A percentile compares a stretch with the other conserved stretches of the same genome.
phyloP scores from a whole-genome alignment of 1,140 invertebrate species.

The Portunus trituberculatus region DNA sequence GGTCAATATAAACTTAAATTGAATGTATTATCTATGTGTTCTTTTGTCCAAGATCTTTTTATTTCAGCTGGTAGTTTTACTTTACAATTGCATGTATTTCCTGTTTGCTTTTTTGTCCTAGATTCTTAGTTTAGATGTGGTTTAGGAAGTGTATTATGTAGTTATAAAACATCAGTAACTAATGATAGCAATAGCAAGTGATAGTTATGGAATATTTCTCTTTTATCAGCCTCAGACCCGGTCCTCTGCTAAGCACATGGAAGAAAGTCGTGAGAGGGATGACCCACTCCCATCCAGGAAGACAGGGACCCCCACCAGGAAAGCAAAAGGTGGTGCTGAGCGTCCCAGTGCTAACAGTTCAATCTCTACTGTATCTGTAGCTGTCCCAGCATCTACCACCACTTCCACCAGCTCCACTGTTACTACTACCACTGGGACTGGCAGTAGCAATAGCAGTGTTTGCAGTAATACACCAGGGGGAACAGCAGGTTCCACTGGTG shows the following conservation, averaged over 20 bases:
- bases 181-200: too few species aligned
- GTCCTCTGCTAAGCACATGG: slow-evolving; percentile 64
- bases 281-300: slow-evolving; percentile 37
- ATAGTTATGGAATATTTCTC: too few species aligned
- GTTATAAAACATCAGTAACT: too few species aligned
- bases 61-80: too few species aligned
- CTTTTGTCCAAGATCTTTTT: too few species aligned
- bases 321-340: slow-evolving; percentile 38
- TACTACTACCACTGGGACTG: not conserved
- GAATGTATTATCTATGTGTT: too few species aligned
- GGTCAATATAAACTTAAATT: too few species aligned
- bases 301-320: slow-evolving; percentile 62
- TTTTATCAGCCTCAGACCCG: slow-evolving; percentile 62
- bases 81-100: too few species aligned
- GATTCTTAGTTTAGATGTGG: too few species aligned
- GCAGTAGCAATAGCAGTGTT: not conserved
- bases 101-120: too few species aligned
- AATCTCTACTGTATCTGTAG: slow-evolving; percentile 6
- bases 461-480: not conserved
- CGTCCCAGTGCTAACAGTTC: not conserved
- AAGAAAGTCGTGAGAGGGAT: slow-evolving; percentile 68
- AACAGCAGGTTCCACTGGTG: not conserved
- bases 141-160: too few species aligned
- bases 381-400: not conserved
- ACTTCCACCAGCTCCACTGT: not conserved